phyloP scores from a whole-genome alignment of 2,797 vertebrate species.

The Poeciliopsis infans region DNA sequence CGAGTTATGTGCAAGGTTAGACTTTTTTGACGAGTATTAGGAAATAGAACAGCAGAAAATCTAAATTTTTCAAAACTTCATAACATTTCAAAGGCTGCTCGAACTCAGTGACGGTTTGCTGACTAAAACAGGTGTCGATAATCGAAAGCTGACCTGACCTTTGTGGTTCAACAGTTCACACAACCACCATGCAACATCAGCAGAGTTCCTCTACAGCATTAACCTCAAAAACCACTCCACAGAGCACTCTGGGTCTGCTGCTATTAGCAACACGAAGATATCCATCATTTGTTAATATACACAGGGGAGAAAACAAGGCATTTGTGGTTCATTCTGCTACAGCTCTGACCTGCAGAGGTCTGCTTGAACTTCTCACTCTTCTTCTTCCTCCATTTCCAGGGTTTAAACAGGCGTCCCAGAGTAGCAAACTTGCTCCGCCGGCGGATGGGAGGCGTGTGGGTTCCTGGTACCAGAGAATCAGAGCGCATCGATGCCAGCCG shows the following conservation, averaged over 20 bases:
- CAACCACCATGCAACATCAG: neutral
- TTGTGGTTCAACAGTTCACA: neutral
- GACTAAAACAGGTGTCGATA: neutral
- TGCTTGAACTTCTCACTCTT: conserved; percentile 98
- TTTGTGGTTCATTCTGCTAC: neutral
- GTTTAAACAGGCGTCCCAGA: conserved; percentile 93
- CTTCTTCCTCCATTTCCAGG: conserved; percentile 99
- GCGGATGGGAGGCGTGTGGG: conserved; percentile 95
- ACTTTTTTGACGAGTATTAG: neutral
- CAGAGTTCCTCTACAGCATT: neutral
- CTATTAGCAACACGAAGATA: neutral
- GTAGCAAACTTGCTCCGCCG: conserved; percentile 94
- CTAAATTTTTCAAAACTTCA: neutral
- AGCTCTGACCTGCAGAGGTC: conserved; percentile 89
- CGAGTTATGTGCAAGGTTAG: neutral
- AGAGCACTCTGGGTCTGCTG: neutral
- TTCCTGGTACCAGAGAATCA: conserved; percentile 95
- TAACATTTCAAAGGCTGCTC: neutral
- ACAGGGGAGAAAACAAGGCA: neutral
- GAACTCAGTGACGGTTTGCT: neutral
- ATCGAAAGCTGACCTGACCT: neutral
- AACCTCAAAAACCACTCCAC: neutral
- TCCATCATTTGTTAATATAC: neutral
- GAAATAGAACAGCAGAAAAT: neutral
- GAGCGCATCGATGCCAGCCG: conserved; percentile 96